Evolutionary conservation across 2,888 invertebrate genomes (phyloP).

Genomic region (Spilarctia lutea): DNA sequence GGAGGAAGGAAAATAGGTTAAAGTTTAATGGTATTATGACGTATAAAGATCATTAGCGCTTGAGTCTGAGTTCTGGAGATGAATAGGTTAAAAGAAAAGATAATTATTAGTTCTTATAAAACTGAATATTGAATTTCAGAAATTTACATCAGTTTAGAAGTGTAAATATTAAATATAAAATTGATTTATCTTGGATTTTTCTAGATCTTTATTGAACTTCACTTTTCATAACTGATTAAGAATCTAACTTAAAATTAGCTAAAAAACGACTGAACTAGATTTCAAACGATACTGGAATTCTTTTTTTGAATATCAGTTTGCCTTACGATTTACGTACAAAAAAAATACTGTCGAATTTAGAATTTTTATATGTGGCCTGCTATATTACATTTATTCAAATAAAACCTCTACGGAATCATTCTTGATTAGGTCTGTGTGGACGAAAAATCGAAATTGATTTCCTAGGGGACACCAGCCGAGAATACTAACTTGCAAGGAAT

Average conservation of each 20-base stretch:
- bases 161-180: neutral
- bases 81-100: too few species aligned
- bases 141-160: neutral
- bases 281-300: neutral
- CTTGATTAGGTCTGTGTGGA: conserved; percentile 1
- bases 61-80: too few species aligned
- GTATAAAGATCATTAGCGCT: too few species aligned
- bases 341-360: neutral
- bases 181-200: neutral
- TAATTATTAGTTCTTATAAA: neutral
- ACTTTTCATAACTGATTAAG: neutral
- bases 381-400: neutral
- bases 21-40: too few species aligned
- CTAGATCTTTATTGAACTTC: neutral
- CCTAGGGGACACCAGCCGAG: neutral
- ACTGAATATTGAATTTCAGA: neutral
- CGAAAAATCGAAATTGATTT: neutral
- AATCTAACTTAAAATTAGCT: neutral
- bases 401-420: neutral
- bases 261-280: neutral
- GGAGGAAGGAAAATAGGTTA: too few species aligned
- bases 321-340: too few species aligned
- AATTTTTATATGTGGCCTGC: neutral
- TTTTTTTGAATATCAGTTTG: neutral
- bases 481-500: neutral